Conservation (phyloP, 2,888 invertebrate species). For the Trisateles emortualis region DNA sequence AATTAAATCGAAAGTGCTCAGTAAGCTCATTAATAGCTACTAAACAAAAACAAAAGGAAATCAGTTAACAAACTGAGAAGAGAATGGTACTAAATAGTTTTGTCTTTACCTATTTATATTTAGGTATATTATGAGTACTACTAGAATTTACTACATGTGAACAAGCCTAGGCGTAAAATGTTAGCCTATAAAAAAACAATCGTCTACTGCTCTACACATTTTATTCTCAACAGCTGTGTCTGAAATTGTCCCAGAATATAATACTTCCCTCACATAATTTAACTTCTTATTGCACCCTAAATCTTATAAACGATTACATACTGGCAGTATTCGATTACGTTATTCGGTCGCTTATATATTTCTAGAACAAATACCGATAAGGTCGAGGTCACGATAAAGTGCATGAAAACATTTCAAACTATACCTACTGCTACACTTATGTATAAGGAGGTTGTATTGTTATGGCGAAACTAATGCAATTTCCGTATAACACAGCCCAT, state of each 20-base stretch:
- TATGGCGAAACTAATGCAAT: conserved; percentile 22
- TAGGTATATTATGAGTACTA: no score
- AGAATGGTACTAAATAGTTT: no score
- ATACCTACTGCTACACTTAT: conserved; percentile 7
- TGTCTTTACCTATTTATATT: no score
- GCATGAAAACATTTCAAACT: conserved; percentile 15
- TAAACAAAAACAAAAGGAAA: no score
- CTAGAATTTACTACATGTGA: no score
- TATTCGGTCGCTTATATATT: conserved; percentile 20
- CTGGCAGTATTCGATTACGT: conserved; percentile 14
- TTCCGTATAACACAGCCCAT: conserved; percentile 25
- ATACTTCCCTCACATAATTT: conserved; percentile 15
- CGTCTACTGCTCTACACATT: no score
- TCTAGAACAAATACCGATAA: conserved; percentile 6
- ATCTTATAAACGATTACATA: conserved; percentile 24
- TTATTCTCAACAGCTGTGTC: background rate
- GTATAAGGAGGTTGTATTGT: conserved; percentile 8
- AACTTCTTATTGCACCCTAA: conserved; percentile 25
- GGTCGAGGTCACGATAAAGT: conserved; percentile 19
- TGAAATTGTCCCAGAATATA: background rate
- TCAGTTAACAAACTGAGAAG: no score
- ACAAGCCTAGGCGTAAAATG: no score
- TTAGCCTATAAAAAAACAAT: no score
- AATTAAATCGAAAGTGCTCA: no score
- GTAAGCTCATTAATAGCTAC: no score